A percentile compares a stretch with the other conserved stretches of the same genome.
Conservation (phyloP, 2,113 vertebrate species). For the Brachyistius frenatus region DNA sequence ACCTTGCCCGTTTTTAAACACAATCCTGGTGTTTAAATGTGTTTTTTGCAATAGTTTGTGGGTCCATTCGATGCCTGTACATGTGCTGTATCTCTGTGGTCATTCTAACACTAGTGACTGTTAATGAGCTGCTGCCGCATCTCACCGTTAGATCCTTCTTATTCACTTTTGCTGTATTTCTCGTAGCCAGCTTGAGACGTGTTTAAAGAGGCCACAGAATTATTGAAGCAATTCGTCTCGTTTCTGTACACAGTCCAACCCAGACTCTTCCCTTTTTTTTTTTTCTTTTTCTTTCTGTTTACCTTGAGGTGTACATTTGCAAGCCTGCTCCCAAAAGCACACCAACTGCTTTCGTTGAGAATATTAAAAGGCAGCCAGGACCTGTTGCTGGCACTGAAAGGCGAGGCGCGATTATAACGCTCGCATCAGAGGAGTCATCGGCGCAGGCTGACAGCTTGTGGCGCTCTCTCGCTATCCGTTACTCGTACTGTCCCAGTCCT, state of each 20-base stretch:
- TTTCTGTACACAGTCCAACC: conserved; percentile 7
- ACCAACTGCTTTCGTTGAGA: conserved; percentile 1
- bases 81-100: conserved; percentile 36
- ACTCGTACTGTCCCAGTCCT: conserved; percentile 55
- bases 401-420: conserved; percentile 28
- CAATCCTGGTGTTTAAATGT: conserved; percentile 23
- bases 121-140: conserved; percentile 56
- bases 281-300: background rate
- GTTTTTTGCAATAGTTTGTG: conserved; percentile 1
- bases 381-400: conserved; percentile 26
- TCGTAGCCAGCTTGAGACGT: conserved; percentile 7
- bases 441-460: conserved; percentile 57
- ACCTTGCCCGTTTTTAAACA: conserved; percentile 18
- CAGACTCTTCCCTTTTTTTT: background rate
- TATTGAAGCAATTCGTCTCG: conserved; percentile 58
- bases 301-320: background rate
- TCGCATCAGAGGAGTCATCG: conserved; percentile 50
- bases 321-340: conserved; percentile 1
- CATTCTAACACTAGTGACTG: conserved; percentile 20
- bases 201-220: conserved; percentile 46
- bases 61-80: conserved; percentile 12
- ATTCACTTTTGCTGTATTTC: conserved; percentile 15
- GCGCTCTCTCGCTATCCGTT: conserved; percentile 55
- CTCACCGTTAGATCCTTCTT: conserved; percentile 29
- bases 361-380: conserved; percentile 31